A percentile compares a stretch with the other conserved stretches of the same genome.
Evolutionary conservation across 2,888 invertebrate species (phyloP).

Genomic region (Pterobdella sp.): DNA sequence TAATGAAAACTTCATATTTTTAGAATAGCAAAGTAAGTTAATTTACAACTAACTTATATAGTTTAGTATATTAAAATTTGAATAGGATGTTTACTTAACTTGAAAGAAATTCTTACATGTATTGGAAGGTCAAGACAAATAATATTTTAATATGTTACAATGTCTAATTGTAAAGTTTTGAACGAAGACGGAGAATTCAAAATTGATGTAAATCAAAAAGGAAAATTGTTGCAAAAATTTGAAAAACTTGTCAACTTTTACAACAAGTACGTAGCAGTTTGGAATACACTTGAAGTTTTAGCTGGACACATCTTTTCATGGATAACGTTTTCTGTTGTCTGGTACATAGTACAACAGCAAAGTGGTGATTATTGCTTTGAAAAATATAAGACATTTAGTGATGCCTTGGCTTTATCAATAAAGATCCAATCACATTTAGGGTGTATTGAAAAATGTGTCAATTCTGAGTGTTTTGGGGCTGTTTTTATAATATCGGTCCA

Average conservation of each 20-base stretch:
- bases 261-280: neutral
- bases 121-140: too few species aligned
- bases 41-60: too few species aligned
- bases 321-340: conserved; percentile 16
- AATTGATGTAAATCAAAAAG: neutral
- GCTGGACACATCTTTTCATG: conserved; percentile 12
- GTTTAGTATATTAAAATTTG: too few species aligned
- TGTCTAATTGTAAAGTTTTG: neutral
- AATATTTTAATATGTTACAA: too few species aligned
- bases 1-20: too few species aligned
- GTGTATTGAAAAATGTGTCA: neutral
- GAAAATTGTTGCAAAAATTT: neutral
- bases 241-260: neutral
- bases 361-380: neutral
- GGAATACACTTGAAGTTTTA: neutral
- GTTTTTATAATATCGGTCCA: conserved; percentile 12
- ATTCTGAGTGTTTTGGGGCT: conserved; percentile 7
- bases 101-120: too few species aligned
- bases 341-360: conserved; percentile 9
- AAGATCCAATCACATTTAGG: conserved; percentile 10
- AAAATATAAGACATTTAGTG: neutral
- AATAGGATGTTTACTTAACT: too few species aligned
- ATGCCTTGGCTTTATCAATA: conserved; percentile 14
- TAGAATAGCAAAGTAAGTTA: too few species aligned
- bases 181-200: neutral